Evolutionary conservation across 2,113 vertebrate species (phyloP).

Genomic region (Aegotheles bennettii): DNA sequence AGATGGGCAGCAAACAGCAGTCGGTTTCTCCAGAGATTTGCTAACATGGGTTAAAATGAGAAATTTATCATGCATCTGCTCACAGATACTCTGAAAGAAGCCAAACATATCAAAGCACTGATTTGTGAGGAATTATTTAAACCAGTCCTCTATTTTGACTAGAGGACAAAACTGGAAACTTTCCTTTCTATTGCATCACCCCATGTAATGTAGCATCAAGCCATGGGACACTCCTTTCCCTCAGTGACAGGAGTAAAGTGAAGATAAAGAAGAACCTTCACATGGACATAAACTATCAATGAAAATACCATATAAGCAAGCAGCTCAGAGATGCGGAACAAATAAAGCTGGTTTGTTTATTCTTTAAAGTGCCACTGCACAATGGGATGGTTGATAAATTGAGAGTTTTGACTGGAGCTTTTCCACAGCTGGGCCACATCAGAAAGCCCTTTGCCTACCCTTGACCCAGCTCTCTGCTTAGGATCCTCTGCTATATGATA

Average conservation of each 20-base stretch:
- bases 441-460: background rate
- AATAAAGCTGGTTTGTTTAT: background rate
- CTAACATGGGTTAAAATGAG: slow-evolving; percentile 1
- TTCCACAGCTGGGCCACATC: background rate
- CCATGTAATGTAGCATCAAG: background rate
- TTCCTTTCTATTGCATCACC: background rate
- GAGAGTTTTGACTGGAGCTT: background rate
- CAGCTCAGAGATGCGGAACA: background rate
- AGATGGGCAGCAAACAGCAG: slow-evolving; percentile 13
- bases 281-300: background rate
- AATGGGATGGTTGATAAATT: background rate
- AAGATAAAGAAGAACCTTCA: background rate
- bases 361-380: background rate
- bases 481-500: background rate
- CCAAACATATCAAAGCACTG: background rate
- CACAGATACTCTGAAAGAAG: background rate
- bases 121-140: slow-evolving; percentile 3
- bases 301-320: background rate
- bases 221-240: background rate
- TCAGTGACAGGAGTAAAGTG: background rate
- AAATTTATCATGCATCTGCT: slow-evolving; percentile 1
- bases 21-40: slow-evolving; percentile 16
- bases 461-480: background rate
- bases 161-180: background rate
- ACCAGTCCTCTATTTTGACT: background rate